Evolutionary conservation across 1,140 invertebrate species (phyloP).

Genomic region (Diuraphis noxia): DNA sequence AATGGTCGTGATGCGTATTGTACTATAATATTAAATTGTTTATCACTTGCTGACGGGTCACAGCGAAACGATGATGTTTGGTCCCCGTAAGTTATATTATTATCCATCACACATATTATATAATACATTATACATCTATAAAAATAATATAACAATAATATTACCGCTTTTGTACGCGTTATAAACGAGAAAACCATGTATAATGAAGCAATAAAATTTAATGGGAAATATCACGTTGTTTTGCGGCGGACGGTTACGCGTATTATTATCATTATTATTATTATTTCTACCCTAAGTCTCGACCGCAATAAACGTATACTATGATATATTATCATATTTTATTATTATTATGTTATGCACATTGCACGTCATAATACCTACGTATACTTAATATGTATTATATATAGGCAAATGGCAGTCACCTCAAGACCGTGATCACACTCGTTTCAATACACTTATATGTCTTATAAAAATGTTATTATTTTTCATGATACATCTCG

Average conservation of each 20-base stretch:
- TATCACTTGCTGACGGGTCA: not conserved
- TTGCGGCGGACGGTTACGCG: not conserved
- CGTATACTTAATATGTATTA: too few species aligned
- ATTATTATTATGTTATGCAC: not conserved
- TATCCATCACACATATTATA: not conserved
- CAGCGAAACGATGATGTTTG: not conserved
- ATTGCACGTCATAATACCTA: not conserved
- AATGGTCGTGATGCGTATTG: not conserved
- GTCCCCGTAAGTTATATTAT: not conserved
- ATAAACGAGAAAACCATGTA: not conserved
- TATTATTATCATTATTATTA: not conserved
- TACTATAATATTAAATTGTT: too few species aligned
- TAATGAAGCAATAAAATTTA: constrained; percentile 24
- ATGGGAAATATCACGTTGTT: constrained; percentile 13
- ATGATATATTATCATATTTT: not conserved
- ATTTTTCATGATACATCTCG: not conserved
- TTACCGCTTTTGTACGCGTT: not conserved
- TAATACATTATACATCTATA: not conserved
- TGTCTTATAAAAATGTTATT: too few species aligned
- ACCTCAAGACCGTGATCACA: not conserved
- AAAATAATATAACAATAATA: not conserved
- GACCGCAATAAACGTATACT: not conserved
- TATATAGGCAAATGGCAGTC: not conserved
- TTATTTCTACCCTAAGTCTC: not conserved
- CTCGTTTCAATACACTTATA: not conserved